A percentile compares a stretch with the other conserved stretches of the same genome.
These are phyloP conservation scores for Dromococcyx pavoninus DNA, from an alignment of 2,797 vertebrate species.

Conservation along the genomic window DNA sequence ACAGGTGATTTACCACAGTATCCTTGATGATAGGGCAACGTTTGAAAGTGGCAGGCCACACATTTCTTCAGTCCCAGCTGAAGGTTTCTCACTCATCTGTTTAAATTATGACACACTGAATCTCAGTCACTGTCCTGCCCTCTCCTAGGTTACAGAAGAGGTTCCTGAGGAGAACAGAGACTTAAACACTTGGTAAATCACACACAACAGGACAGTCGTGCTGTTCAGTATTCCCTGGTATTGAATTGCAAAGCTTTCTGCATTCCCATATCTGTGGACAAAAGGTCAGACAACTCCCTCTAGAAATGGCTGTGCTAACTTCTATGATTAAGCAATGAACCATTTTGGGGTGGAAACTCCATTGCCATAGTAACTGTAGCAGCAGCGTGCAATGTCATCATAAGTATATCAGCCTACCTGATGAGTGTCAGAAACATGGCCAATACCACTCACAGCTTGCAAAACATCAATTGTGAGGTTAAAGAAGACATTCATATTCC, in stretches of 20 bases:
- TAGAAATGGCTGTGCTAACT: neutral
- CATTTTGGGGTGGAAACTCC: neutral
- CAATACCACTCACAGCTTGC: neutral
- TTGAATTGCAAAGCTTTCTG: neutral
- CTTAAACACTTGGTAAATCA: neutral
- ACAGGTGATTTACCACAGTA: neutral
- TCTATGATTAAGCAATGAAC: neutral
- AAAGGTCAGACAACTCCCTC: neutral
- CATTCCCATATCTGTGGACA: neutral
- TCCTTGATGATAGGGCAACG: neutral
- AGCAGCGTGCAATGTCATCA: neutral
- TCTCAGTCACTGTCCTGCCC: neutral
- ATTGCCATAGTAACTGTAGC: neutral
- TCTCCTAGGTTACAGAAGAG: neutral
- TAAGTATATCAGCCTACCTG: neutral
- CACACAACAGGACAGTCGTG: neutral
- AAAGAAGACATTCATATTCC: neutral
- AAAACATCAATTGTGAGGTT: neutral
- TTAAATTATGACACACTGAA: neutral
- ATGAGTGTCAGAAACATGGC: neutral
- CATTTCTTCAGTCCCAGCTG: neutral
- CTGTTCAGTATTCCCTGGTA: neutral
- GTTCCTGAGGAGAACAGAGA: neutral
- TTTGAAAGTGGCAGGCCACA: neutral
- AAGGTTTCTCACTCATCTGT: neutral